phyloP scores from a whole-genome alignment of 2,113 vertebrate species.

The Dunckerocampus dactyliophorus region DNA sequence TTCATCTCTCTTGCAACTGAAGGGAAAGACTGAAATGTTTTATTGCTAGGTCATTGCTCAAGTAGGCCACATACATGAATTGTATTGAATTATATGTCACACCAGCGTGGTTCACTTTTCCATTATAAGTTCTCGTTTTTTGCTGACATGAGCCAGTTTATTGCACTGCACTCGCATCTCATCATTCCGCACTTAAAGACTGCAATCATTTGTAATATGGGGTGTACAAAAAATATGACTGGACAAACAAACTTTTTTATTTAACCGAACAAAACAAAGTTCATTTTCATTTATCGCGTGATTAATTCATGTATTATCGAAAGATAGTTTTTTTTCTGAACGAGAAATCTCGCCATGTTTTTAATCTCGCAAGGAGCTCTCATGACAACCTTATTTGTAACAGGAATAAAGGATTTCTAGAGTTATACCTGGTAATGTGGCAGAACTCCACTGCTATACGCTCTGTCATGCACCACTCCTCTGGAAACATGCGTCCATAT shows the following conservation, averaged over 20 bases:
- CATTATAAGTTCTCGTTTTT: constrained; percentile 13
- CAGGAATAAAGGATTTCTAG: no score
- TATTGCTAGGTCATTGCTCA: constrained; percentile 38
- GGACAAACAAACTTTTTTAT: no score
- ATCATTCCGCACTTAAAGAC: neutral
- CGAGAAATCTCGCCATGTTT: no score
- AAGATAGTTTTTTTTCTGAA: no score
- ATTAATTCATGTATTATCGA: no score
- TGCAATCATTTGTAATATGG: neutral
- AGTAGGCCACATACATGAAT: constrained; percentile 36
- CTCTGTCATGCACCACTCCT: constrained; percentile 95
- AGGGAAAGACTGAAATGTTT: constrained; percentile 8
- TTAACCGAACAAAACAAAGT: no score
- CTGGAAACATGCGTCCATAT: constrained; percentile 92
- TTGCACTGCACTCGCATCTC: neutral
- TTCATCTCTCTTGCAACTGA: constrained; percentile 11
- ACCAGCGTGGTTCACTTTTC: constrained; percentile 14
- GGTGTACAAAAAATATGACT: neutral
- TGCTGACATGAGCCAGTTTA: constrained; percentile 3
- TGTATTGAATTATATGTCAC: constrained; percentile 9
- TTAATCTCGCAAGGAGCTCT: no score
- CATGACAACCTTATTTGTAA: no score
- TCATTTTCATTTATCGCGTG: no score
- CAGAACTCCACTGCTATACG: constrained; percentile 96
- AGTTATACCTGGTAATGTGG: constrained; percentile 85